Conservation (phyloP, 2,113 vertebrate genomes). For the Pholis gunnellus region DNA sequence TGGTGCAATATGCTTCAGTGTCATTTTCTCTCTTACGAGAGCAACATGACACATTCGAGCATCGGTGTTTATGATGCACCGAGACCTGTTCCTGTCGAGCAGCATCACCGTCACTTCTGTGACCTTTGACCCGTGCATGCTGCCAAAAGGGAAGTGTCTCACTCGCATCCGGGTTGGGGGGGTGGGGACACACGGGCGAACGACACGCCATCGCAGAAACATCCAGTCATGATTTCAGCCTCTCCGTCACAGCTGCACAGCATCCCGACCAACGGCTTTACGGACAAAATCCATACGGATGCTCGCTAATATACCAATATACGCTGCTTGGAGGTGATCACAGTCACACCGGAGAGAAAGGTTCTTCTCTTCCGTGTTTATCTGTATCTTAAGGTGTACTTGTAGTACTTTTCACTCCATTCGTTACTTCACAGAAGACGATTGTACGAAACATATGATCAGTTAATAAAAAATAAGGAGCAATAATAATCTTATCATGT, state of each 20-base stretch:
- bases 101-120: conserved; percentile 32
- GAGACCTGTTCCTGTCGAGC: conserved; percentile 53
- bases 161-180: conserved; percentile 1
- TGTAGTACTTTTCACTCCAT: too few relatives aligned
- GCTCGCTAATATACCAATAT: too few relatives aligned
- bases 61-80: conserved; percentile 43
- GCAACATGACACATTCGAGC: conserved; percentile 19
- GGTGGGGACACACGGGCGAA: neutral
- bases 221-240: conserved; percentile 46
- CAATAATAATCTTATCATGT: neutral
- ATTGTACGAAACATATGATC: too few relatives aligned
- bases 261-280: conserved; percentile 47
- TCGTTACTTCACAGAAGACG: too few relatives aligned
- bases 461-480: too few relatives aligned
- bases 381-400: neutral
- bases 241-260: conserved; percentile 47
- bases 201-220: conserved; percentile 17
- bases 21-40: conserved; percentile 15
- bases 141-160: conserved; percentile 16
- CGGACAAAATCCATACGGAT: conserved; percentile 51
- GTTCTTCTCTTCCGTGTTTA: neutral
- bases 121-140: conserved; percentile 44
- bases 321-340: too few relatives aligned
- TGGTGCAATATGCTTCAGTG: conserved; percentile 35
- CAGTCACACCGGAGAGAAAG: conserved; percentile 9